Evolutionary conservation across 2,888 invertebrate genomes (phyloP).

Genomic region (Tipula unca): DNA sequence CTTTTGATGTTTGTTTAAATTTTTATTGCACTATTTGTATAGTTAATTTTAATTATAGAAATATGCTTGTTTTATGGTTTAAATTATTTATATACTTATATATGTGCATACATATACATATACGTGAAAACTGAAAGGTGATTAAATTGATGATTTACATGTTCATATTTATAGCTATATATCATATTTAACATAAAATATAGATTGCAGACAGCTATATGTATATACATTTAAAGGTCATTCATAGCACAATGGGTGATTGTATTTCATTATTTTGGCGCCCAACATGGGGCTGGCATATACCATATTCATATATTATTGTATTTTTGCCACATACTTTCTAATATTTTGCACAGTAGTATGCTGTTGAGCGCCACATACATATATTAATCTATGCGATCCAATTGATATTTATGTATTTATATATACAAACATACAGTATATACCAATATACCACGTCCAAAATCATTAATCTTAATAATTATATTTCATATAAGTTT

Average conservation of each 20-base stretch:
- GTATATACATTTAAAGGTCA: not conserved
- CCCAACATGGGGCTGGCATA: not conserved
- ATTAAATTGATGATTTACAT: not conserved
- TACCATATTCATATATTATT: not conserved
- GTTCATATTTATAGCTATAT: not conserved
- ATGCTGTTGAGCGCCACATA: not conserved
- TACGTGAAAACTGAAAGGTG: not conserved
- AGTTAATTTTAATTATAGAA: not conserved
- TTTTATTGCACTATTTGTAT: slow-evolving; percentile 14
- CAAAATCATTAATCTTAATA: not conserved
- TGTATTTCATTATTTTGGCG: not conserved
- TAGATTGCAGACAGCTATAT: not conserved
- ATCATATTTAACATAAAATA: not conserved
- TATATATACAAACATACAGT: not conserved
- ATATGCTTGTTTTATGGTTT: not conserved
- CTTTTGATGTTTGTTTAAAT: not conserved
- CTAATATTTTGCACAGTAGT: not conserved
- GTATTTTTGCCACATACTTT: not conserved
- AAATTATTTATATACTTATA: too few relatives aligned
- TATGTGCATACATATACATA: too few relatives aligned
- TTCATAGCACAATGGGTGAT: not conserved
- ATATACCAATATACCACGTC: not conserved
- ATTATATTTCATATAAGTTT: not conserved
- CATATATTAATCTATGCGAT: not conserved
- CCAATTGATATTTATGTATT: not conserved